Evolutionary conservation across 2,888 invertebrate species (phyloP).

Genomic region (Megaustenia siamemsis): DNA sequence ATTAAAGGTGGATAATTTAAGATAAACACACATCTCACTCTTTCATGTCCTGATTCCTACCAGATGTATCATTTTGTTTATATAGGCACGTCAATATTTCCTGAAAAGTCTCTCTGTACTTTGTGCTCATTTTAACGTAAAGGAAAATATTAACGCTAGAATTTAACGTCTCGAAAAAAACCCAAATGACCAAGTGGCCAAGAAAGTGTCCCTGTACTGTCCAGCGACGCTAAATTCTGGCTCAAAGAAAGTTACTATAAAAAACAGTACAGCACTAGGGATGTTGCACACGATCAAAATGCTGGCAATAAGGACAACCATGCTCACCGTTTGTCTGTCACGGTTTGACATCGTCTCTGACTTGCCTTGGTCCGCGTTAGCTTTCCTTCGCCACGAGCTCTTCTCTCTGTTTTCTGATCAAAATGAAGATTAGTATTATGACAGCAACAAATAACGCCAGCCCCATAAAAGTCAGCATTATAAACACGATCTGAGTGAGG

Average conservation of each 20-base stretch:
- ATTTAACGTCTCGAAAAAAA: neutral
- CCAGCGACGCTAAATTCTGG: constrained; percentile 18
- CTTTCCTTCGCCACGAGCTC: constrained; percentile 10
- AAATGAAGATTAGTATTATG: neutral
- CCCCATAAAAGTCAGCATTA: neutral
- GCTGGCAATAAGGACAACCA: constrained; percentile 1
- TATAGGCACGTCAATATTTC: too few species aligned
- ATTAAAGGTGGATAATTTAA: too few species aligned
- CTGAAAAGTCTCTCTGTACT: constrained; percentile 19
- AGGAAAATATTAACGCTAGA: constrained; percentile 27
- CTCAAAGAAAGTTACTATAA: neutral
- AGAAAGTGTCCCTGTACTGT: neutral
- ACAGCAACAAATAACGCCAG: neutral
- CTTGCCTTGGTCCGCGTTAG: neutral
- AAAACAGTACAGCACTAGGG: neutral
- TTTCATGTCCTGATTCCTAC: too few species aligned
- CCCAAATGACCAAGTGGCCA: neutral
- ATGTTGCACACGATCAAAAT: constrained; percentile 2
- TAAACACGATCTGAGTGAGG: neutral
- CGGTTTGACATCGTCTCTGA: neutral
- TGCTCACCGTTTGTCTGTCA: neutral
- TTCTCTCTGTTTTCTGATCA: neutral
- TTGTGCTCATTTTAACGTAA: constrained; percentile 10
- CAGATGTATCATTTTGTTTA: too few species aligned
- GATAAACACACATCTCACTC: too few species aligned